Evolutionary conservation across 1,140 invertebrate species (phyloP), one percentile per base, ranked within the genome.

Genomic region (Ceratina calcarata): DNA sequence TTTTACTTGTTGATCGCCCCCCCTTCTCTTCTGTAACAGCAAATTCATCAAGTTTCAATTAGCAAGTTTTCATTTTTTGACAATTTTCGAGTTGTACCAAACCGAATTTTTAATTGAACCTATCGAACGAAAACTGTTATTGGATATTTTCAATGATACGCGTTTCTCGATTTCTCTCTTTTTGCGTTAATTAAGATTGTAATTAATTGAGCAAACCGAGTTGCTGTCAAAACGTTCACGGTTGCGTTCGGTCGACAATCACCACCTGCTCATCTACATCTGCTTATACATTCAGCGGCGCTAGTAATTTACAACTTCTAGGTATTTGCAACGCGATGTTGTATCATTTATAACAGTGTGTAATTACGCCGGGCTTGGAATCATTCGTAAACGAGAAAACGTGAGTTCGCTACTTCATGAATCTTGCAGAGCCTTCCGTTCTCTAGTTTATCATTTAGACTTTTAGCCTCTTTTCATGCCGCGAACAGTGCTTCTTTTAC

Each of bases 1-100:
- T 67, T 85, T 84, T 86, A 87, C 86, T 87, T 87, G 86, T 87
- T 85, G 86, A 87, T 85, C 80, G 78, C 57, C 81, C 83, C 77
- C 77, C 78, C 72, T n/a, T n/a, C n/a, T n/a, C n/a, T n/a, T n/a
- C n/a, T 84, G 78, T 64, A 49, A 84, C 51, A 58, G n/a, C 57
- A n/a, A 60, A 22, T 69, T 45, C 37, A 6, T 0, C 8, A 45
- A 45, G 37, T 45, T 45, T 45, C n/a, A n/a, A n/a, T n/a, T n/a
- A 6, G 10, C 8, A 45, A 45, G 37, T 45, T 45, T 45, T 45
- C 37, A 45, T 45, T 45, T 45, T 45, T 45, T 6, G 6, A 45
- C 37, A 45, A 45, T 45, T 45, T 10, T 45, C 37, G 10, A 10
- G 10, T 45, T 10, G 37, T 45, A 45, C 6, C 37, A 6, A 55